Base-by-base conservation (phyloP, 2,888 invertebrate genomes). In the Pediacus dermestoides region DNA sequence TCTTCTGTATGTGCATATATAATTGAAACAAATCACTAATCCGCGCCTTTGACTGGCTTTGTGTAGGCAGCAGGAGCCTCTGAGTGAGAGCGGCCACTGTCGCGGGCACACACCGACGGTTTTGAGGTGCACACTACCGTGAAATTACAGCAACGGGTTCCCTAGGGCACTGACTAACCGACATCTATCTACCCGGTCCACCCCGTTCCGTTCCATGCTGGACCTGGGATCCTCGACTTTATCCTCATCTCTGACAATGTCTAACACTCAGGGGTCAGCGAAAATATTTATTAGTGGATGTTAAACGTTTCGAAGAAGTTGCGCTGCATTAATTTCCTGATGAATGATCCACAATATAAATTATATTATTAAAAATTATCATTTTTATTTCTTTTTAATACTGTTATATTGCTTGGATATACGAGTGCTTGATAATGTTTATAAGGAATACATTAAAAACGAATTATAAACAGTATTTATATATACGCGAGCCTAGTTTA, bases 71-170 rank as follows among this genome's bases (percentile, higher is more conserved):
- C 7, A 9, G 36, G 34, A 28, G 30, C 34, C 16, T 14, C 10
- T 28, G 16, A 27, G 34, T 30, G 26, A 27, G 35, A 31, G 33
- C 30, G 39, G 31, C 34, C 27, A 36, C 32, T 22, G 43, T 43
- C 39, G 30, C 27, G 25, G 16, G 34, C 32, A 42, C 38, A 33
- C 21, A 28, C 34, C 18, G 18, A 30, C 40, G 67, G 69, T 70
- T 73, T 72, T 71, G 70, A 63, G 71, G 68, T 72, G 73, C 74
- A 74, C 72, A 71, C 71, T 71, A 74, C 72, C 74, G 74, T 74
- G 74, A 74, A 74, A 74, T 74, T 74, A 74, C 73, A 70, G 70
- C 61, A 68, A 71, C 69, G 60, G 67, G 55, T 52, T 58, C 61
- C 61, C 60, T 50, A 48, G 60, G 63, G 61, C 53, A 45, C 50